These are phyloP conservation scores for Hassar affinis DNA, from an alignment of 2,113 vertebrate species.

Conservation along the genomic window DNA sequence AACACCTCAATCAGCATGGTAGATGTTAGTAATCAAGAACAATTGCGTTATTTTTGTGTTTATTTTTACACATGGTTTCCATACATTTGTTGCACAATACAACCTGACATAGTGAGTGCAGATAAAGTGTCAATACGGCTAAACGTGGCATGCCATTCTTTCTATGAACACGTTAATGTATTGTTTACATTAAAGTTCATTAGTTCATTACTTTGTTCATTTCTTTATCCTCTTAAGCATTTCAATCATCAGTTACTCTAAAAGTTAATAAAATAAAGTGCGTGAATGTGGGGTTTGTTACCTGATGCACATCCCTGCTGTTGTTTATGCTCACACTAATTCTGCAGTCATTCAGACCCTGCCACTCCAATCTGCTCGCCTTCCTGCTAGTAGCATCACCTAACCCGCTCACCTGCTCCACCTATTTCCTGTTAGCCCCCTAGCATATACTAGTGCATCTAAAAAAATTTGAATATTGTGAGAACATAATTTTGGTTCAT, in stretches of 20 bases:
- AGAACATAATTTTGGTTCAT: too few species aligned
- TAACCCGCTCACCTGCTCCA: too few species aligned
- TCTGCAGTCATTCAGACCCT: too few species aligned
- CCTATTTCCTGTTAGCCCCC: too few species aligned
- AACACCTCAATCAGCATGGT: slow-evolving; percentile 22
- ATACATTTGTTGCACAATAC: slow-evolving; percentile 22
- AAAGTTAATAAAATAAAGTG: neutral
- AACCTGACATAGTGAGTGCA: neutral
- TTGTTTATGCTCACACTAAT: too few species aligned
- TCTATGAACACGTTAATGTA: neutral
- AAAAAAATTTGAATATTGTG: too few species aligned
- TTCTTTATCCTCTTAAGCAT: neutral
- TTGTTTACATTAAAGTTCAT: neutral
- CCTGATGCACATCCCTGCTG: too few species aligned
- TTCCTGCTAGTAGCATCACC: too few species aligned
- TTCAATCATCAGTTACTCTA: neutral
- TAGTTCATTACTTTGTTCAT: neutral
- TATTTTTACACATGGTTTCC: slow-evolving; percentile 15
- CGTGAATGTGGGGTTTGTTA: neutral
- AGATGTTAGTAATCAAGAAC: slow-evolving; percentile 34
- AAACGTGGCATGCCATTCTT: neutral
- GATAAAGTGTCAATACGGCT: neutral
- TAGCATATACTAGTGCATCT: too few species aligned
- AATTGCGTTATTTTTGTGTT: slow-evolving; percentile 27
- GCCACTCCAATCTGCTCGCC: too few species aligned